phyloP scores from a whole-genome alignment of 2,888 invertebrate genomes.

The Embidobia sp. region DNA sequence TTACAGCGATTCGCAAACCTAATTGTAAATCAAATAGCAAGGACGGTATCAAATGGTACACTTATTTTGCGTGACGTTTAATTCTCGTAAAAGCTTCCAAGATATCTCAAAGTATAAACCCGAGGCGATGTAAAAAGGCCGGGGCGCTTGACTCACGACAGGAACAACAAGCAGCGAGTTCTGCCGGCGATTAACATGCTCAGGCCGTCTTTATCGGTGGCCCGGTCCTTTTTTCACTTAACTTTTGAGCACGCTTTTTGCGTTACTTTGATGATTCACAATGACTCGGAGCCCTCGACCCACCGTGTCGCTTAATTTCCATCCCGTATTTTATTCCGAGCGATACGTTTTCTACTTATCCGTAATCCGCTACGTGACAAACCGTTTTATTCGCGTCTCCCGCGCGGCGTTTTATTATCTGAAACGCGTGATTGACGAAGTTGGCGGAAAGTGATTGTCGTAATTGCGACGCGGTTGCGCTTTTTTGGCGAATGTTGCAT shows the following conservation, averaged over 20 bases:
- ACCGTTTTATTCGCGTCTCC: too few species aligned
- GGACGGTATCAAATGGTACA: slow-evolving; percentile 35
- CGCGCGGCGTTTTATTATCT: slow-evolving; percentile 6
- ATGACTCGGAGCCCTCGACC: too few species aligned
- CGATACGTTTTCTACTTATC: neutral
- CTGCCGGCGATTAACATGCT: slow-evolving; percentile 74
- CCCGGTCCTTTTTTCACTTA: slow-evolving; percentile 29
- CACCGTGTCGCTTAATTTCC: too few species aligned
- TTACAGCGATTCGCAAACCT: slow-evolving; percentile 7
- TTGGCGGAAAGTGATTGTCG: neutral
- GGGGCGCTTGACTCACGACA: slow-evolving; percentile 67
- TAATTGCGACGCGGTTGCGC: slow-evolving; percentile 13
- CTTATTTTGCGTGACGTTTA: slow-evolving; percentile 50
- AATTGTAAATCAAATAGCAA: slow-evolving; percentile 45
- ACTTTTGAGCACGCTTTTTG: slow-evolving; percentile 45
- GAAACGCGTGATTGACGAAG: neutral
- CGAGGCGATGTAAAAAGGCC: slow-evolving; percentile 68
- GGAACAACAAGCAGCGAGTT: slow-evolving; percentile 74
- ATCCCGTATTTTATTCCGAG: too few species aligned
- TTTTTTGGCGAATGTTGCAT: slow-evolving; percentile 29
- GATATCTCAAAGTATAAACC: slow-evolving; percentile 56
- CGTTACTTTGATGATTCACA: slow-evolving; percentile 61
- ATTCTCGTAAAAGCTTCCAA: slow-evolving; percentile 49
- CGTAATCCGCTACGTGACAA: neutral
- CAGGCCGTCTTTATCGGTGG: slow-evolving; percentile 68